phyloP scores from a whole-genome alignment of 2,797 vertebrate genomes.

The Threskiornis aethiopicus region DNA sequence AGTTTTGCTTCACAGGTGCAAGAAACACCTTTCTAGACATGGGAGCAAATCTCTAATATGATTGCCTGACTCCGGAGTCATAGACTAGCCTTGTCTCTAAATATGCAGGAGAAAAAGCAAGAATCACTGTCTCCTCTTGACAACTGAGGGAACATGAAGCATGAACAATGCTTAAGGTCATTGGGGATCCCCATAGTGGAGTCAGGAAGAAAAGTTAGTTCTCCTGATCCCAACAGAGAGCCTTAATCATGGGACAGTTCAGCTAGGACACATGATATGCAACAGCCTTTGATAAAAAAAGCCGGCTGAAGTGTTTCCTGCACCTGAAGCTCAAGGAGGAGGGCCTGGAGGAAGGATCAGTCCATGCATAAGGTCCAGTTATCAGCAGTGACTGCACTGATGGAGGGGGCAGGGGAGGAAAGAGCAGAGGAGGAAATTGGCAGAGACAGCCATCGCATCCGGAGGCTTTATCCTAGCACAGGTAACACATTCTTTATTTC shows the following conservation, averaged over 20 bases:
- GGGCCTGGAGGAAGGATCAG: not conserved
- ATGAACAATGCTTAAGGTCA: not conserved
- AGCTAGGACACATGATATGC: not conserved
- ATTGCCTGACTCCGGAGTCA: not conserved
- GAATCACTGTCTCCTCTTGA: not conserved
- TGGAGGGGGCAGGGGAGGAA: not conserved
- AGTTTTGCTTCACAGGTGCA: not conserved
- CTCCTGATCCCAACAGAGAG: not conserved
- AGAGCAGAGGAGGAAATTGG: not conserved
- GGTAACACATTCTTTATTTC: conserved; percentile 49
- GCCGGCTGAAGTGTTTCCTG: not conserved
- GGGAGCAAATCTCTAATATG: not conserved
- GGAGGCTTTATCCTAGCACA: conserved; percentile 37
- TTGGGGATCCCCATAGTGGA: fast-evolving
- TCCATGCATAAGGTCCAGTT: not conserved
- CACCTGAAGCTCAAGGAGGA: not conserved
- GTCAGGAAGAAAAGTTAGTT: not conserved
- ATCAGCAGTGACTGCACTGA: not conserved
- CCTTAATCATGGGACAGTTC: not conserved
- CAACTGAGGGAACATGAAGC: fast-evolving
- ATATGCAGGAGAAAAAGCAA: not conserved
- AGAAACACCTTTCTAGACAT: not conserved
- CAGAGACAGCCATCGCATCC: not conserved
- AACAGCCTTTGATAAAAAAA: not conserved
- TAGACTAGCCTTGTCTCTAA: not conserved